Conservation (phyloP, 2,797 vertebrate species). For the Danio albolineatus region DNA sequence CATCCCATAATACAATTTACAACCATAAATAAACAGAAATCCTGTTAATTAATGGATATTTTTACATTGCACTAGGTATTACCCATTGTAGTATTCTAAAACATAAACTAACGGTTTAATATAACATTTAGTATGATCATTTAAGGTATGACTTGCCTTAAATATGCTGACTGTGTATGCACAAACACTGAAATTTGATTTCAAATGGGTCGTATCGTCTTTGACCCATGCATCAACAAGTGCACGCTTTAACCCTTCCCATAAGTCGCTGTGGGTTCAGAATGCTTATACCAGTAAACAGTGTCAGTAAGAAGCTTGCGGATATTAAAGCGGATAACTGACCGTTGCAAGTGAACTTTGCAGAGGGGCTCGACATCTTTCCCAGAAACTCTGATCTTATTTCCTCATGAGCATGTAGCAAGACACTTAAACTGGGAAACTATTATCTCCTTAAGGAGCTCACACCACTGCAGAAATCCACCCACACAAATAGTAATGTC, state of each 20-base stretch:
- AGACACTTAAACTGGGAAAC: constrained; percentile 33
- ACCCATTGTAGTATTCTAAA: no score
- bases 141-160: no score
- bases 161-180: no score
- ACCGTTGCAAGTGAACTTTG: constrained; percentile 34
- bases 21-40: no score
- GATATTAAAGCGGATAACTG: constrained; percentile 46
- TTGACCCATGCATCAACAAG: not conserved
- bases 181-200: no score
- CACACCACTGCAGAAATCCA: constrained; percentile 35
- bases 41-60: no score
- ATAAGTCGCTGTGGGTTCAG: not conserved
- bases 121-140: no score
- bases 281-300: constrained; percentile 16
- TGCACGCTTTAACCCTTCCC: not conserved
- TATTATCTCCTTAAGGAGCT: constrained; percentile 40
- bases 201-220: not conserved
- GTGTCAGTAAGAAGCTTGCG: constrained; percentile 49
- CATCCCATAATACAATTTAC: no score
- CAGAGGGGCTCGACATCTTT: constrained; percentile 30
- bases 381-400: constrained; percentile 45
- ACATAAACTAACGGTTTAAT: no score
- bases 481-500: constrained; percentile 11
- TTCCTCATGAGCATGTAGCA: constrained; percentile 25
- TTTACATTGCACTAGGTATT: no score